These are phyloP conservation scores for Nymphalis polychloros DNA, from an alignment of 2,888 invertebrate genomes.

Conservation along the genomic window DNA sequence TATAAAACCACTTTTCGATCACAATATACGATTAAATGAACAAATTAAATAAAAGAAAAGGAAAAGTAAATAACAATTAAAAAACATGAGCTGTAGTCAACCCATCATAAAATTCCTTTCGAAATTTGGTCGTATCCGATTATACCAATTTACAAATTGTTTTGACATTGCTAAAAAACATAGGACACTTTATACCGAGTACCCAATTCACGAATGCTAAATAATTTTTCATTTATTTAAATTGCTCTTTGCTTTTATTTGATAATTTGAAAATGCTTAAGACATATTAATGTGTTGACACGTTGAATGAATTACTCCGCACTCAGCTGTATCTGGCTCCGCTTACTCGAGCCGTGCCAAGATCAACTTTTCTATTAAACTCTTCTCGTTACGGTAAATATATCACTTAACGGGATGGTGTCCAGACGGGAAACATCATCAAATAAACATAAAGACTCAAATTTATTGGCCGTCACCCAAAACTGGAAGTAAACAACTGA, in stretches of 20 bases:
- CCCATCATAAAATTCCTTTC: not conserved
- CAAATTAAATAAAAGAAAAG: constrained; percentile 4
- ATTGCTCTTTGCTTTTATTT: constrained; percentile 1
- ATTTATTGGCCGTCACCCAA: constrained; percentile 42
- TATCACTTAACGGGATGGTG: constrained; percentile 39
- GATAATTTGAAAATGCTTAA: constrained; percentile 10
- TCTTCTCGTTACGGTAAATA: constrained; percentile 35
- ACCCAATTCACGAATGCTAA: not conserved
- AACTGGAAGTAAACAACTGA: constrained; percentile 39
- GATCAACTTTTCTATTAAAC: constrained; percentile 37
- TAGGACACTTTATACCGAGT: not conserved
- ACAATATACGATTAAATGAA: not conserved
- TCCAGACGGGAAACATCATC: constrained; percentile 42
- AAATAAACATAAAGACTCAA: constrained; percentile 39
- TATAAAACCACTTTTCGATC: constrained; percentile 3
- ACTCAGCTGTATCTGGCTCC: constrained; percentile 21
- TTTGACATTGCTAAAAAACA: not conserved
- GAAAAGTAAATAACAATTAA: constrained; percentile 7
- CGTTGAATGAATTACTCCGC: constrained; percentile 20
- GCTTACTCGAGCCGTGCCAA: constrained; percentile 35
- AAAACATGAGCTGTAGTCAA: not conserved
- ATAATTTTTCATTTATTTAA: constrained; percentile 1
- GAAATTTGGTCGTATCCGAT: not conserved
- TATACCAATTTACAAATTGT: not conserved
- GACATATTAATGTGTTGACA: constrained; percentile 17